Conservation (phyloP, 2,113 vertebrate species). For the Euleptes europaea region DNA sequence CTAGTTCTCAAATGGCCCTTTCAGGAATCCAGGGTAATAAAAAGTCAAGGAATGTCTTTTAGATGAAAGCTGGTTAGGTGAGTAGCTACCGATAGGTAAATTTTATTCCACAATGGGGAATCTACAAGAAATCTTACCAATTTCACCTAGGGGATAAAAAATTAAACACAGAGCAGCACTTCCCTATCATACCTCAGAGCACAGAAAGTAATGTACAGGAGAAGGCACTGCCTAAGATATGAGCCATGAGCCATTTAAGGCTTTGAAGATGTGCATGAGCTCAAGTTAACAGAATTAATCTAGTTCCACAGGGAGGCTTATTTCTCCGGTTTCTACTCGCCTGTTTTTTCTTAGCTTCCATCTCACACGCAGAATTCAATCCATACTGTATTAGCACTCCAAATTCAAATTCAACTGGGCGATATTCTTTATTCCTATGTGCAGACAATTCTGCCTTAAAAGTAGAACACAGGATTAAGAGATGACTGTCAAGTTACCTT, state of each 20-base stretch:
- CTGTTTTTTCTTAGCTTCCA: neutral
- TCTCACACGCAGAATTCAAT: neutral
- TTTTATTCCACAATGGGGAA: no score
- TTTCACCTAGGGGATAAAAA: no score
- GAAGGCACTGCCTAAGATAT: neutral
- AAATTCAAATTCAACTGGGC: neutral
- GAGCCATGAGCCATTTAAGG: neutral
- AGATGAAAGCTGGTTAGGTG: neutral
- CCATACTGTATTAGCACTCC: neutral
- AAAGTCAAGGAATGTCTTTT: neutral
- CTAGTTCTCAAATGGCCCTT: neutral
- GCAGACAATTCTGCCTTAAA: neutral
- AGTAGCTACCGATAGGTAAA: no score
- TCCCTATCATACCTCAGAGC: no score
- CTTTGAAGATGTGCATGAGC: neutral
- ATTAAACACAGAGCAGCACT: no score
- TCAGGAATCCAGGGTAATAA: neutral
- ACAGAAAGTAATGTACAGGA: neutral
- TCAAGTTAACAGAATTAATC: neutral
- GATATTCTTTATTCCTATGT: neutral
- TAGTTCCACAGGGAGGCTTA: no score
- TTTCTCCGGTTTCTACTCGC: no score
- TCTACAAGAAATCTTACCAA: no score
- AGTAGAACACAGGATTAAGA: neutral
- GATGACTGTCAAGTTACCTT: neutral